A percentile compares a stretch with the other conserved stretches of the same genome.
phyloP scores from a whole-genome alignment of 2,888 invertebrate genomes.

The Hyposoter dolosus region DNA sequence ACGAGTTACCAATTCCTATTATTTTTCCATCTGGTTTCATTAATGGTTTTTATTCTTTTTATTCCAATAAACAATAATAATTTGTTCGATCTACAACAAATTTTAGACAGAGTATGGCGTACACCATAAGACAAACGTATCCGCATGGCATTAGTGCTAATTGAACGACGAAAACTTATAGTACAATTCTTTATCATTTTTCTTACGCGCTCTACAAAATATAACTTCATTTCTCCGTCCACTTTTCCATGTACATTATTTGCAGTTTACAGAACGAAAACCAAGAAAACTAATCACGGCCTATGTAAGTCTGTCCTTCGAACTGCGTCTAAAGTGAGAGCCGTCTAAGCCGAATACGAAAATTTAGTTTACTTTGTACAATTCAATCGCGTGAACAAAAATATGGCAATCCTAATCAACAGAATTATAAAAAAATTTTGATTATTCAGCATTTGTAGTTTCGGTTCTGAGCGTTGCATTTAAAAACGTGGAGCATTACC shows the following conservation, averaged over 20 bases:
- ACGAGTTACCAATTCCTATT: background rate
- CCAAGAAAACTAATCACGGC: background rate
- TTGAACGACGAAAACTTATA: slow-evolving; percentile 9
- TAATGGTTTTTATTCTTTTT: background rate
- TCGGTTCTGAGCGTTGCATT: background rate
- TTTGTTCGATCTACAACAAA: slow-evolving; percentile 7
- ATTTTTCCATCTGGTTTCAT: background rate
- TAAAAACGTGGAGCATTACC: background rate
- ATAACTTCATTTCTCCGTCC: background rate
- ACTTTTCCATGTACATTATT: slow-evolving; percentile 13
- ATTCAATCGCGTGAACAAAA: background rate
- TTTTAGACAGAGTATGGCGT: background rate
- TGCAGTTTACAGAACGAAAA: background rate
- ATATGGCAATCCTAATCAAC: background rate
- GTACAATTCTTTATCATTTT: background rate
- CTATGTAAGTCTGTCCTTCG: background rate
- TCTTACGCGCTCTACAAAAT: background rate
- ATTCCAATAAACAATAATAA: background rate
- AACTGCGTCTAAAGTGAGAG: background rate
- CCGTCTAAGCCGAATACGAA: background rate
- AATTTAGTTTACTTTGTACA: background rate
- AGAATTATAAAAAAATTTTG: background rate
- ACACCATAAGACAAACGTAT: background rate
- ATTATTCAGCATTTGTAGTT: background rate
- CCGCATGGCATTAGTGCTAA: slow-evolving; percentile 16